Base-by-base conservation (phyloP, 2,888 invertebrate species). In the Scelioninae gen. 1 region DNA sequence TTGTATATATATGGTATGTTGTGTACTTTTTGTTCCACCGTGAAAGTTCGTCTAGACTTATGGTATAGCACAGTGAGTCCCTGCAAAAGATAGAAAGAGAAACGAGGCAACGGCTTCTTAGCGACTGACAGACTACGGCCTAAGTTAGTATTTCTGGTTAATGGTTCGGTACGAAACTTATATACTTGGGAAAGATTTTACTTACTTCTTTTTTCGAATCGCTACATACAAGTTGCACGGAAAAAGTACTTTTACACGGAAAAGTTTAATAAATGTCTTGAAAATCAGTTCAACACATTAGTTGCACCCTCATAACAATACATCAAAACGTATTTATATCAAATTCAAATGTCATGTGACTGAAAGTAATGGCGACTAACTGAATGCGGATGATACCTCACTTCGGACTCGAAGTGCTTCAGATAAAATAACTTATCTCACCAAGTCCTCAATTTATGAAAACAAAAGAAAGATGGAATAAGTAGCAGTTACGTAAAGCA, bases 341-440 rank as follows among this genome's bases (percentile, higher is more conserved):
- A 47, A 47, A 63, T 32, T 32, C 47, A 5, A 10, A 15, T n/a
- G 13, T 32, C 13, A 32, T 16, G 23, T 23, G 15, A 13, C 38
- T 23, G 34, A 51, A 38, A 65, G 34, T 9, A 38, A 8, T 51
- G 16, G 7, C 23, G 34, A 83, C 23, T 23, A 1, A 13, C 3
- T 15, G 15, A 5, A 47, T 15, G 45, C 45, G 45, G 15, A 47
- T 47, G 45, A 47, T 47, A 15, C 15, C 15, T 13, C 49, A 10
- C 23, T 10, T 49, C 23, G 87, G 88, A 85, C 84, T 85, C 83
- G 82, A 85, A 84, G 86, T 89, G 85, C 88, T 89, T 85, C 80
- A 83, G 75, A 83, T 84, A 72, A 83, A 88, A 86, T 88, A 89
- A 89, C 90, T 90, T 90, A 90, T 91, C 88, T 88, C 86, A 81